Evolutionary conservation across 53 echinoderm and acorn worm species (phyloP).

Genomic region (Echinometra lucunter): DNA sequence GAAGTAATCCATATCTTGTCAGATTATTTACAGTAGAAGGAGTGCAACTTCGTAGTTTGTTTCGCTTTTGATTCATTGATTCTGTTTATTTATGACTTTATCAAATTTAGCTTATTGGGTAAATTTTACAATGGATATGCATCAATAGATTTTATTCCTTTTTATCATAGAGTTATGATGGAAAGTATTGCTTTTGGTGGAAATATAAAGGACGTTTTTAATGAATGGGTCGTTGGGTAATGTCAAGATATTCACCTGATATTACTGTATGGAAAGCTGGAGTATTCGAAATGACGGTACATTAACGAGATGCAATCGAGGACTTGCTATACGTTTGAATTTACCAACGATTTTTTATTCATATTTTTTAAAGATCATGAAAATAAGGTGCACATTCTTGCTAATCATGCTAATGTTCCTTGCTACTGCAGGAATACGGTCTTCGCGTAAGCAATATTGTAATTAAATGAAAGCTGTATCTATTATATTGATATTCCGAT

Average conservation of each 20-base stretch:
- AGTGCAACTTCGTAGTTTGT: too few species aligned
- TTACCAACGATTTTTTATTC: neutral
- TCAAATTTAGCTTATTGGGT: neutral
- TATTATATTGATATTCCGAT: constrained; percentile 15
- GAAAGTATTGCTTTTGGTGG: too few species aligned
- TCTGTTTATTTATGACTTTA: neutral
- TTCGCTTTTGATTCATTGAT: neutral
- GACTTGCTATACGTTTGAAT: neutral
- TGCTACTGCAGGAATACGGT: neutral
- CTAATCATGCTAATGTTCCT: neutral
- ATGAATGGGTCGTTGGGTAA: too few species aligned
- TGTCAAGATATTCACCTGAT: too few species aligned
- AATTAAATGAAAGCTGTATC: neutral
- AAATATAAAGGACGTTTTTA: too few species aligned
- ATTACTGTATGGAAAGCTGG: too few species aligned
- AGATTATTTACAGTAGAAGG: too few species aligned
- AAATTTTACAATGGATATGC: neutral
- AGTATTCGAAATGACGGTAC: neutral
- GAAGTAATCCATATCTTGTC: neutral
- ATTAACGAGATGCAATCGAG: neutral
- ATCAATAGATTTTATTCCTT: neutral
- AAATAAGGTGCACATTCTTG: neutral
- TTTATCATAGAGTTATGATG: neutral
- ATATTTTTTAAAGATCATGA: neutral
- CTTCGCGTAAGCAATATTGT: constrained; percentile 13